Evolutionary conservation across 2,113 vertebrate genomes (phyloP).

Genomic region (Ammodytes dubius): DNA sequence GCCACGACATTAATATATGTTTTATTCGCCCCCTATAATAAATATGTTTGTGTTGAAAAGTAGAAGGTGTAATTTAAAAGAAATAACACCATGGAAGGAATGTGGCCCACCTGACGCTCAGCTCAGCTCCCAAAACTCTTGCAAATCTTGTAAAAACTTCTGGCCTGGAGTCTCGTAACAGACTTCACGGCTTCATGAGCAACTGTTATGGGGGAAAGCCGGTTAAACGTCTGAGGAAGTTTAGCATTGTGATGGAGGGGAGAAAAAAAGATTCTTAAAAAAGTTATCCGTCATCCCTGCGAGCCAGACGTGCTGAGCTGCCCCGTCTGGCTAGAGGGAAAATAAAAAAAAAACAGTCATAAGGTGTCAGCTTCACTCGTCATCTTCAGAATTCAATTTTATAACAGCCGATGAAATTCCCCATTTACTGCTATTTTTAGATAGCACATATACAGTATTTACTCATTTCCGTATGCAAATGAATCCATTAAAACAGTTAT

Average conservation of each 20-base stretch:
- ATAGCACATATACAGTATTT: slow-evolving; percentile 71
- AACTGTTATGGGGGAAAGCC: not conserved
- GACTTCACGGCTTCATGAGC: slow-evolving; percentile 39
- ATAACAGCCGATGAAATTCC: slow-evolving; percentile 48
- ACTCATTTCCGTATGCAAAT: slow-evolving; percentile 81
- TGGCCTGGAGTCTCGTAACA: slow-evolving; percentile 2
- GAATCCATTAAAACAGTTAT: slow-evolving; percentile 75
- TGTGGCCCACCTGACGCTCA: no score
- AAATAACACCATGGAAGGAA: not conserved
- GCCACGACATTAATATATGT: slow-evolving; percentile 41
- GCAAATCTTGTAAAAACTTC: slow-evolving; percentile 17
- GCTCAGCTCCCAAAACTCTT: slow-evolving; percentile 1
- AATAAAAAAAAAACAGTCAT: slow-evolving; percentile 65
- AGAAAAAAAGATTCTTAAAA: not conserved
- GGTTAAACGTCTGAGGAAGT: slow-evolving; percentile 51
- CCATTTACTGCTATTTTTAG: slow-evolving; percentile 67
- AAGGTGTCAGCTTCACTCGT: slow-evolving; percentile 65
- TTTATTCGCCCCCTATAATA: slow-evolving; percentile 28
- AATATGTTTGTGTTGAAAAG: slow-evolving; percentile 47
- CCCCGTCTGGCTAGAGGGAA: slow-evolving; percentile 48
- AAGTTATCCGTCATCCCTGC: slow-evolving; percentile 49
- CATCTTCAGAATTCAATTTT: slow-evolving; percentile 64
- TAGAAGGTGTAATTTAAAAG: slow-evolving; percentile 46
- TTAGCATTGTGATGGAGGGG: slow-evolving; percentile 17
- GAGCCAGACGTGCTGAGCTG: slow-evolving; percentile 46